Percentiles rank a stretch among this genome's conserved stretches.
Conservation (phyloP, 2,888 invertebrate genomes). For the Galeopsomyia nigrocyanea region DNA sequence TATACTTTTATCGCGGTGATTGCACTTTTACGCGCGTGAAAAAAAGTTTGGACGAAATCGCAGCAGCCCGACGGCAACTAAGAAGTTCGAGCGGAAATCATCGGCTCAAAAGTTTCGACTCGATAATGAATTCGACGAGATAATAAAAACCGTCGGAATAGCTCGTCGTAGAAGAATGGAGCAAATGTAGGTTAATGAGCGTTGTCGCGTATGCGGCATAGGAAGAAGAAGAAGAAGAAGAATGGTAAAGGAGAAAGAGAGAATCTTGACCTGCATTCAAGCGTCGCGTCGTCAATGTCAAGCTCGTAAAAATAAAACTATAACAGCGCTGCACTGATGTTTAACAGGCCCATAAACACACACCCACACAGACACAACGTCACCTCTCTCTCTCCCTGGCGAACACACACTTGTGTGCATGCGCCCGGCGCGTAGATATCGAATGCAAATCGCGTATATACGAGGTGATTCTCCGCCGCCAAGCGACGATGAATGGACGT, state of each 20-base stretch:
- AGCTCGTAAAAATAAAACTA: conserved; percentile 23
- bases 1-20: too few relatives aligned
- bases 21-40: not conserved
- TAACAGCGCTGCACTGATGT: conserved; percentile 3
- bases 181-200: too few relatives aligned
- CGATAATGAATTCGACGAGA: not conserved
- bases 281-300: conserved; percentile 4
- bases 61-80: too few relatives aligned
- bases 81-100: too few relatives aligned
- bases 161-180: too few relatives aligned
- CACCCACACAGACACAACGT: conserved; percentile 22
- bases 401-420: too few relatives aligned
- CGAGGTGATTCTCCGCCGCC: conserved; percentile 35
- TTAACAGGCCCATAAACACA: conserved; percentile 46
- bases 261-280: conserved; percentile 36
- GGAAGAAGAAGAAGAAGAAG: too few relatives aligned
- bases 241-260: not conserved
- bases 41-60: too few relatives aligned
- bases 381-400: conserved; percentile 26
- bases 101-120: not conserved
- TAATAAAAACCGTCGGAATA: too few relatives aligned
- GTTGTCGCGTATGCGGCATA: too few relatives aligned
- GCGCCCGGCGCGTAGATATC: conserved; percentile 13
- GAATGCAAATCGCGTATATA: conserved; percentile 38
- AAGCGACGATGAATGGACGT: conserved; percentile 46